A percentile compares a stretch with the other conserved stretches of the same genome.
Conservation (phyloP, 2,888 invertebrate genomes). For the Scaeva pyrastri region DNA sequence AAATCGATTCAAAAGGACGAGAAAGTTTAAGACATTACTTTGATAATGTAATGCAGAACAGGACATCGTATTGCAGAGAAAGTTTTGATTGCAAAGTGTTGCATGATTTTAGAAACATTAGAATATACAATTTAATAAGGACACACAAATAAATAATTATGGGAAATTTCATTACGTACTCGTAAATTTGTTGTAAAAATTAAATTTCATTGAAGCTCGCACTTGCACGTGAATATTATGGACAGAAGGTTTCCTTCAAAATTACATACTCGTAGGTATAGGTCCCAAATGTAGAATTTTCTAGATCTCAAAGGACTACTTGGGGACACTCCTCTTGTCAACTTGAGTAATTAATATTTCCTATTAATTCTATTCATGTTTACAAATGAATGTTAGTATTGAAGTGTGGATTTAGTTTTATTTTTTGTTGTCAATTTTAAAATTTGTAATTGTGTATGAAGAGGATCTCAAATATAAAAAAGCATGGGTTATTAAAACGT, state of each 20-base stretch:
- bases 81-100: neutral
- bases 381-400: neutral
- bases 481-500: too few species aligned
- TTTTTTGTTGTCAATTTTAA: neutral
- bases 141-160: too few species aligned
- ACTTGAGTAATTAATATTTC: slow-evolving; percentile 52
- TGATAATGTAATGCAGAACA: slow-evolving; percentile 12
- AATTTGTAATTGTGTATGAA: neutral
- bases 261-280: neutral
- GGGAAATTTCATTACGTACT: neutral
- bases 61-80: neutral
- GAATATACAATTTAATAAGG: neutral
- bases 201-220: neutral
- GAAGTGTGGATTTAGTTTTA: neutral
- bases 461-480: too few species aligned
- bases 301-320: slow-evolving; percentile 14
- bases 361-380: slow-evolving; percentile 3
- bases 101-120: neutral
- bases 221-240: neutral
- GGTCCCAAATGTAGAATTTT: slow-evolving; percentile 31
- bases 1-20: slow-evolving; percentile 21
- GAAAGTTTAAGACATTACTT: slow-evolving; percentile 31
- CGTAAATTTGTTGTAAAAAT: neutral
- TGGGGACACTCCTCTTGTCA: slow-evolving; percentile 39
- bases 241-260: neutral